Evolutionary conservation across 2,113 vertebrate species (phyloP), one percentile per base, ranked within the genome.

Genomic region (Silurus asotus): DNA sequence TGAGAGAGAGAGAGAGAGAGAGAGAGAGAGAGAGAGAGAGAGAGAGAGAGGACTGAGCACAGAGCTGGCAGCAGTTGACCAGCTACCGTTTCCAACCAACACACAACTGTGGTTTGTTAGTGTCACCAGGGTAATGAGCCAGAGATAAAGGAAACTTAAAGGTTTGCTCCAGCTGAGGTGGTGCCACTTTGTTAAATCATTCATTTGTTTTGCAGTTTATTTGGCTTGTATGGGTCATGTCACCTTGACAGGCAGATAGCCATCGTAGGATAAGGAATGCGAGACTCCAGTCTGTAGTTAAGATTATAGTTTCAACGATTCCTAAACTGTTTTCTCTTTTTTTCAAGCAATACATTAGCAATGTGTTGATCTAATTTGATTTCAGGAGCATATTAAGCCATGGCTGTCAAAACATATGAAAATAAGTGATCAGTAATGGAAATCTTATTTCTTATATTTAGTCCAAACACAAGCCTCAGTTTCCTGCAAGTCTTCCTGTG

Each of bases 41-140:
- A 37, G 28, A 37, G 28, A 37, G 37, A 37, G 37, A 37, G 37
- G 58, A 83, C 75, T 83, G 19, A 84, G 84, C 65, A 81, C 17
- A 28, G 5, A 55, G 49, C 67, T 78, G 23, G 79, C 64, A 79
- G 67, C n/a, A 25, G 78, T 79, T 88, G 90, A 89, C 86, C 88
- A 81, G 87, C 78, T 81, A 87, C 83, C 6, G 89, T 90, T 86
- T 85, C 86, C 82, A 84, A 67, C 70, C 82, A 82, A 75, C 77
- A 84, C 84, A 86, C 55, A 75, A 45, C 59, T 72, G 83, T 48
- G 37, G 89, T 90, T 88, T 92, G 84, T 93, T 87, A 88, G 87
- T 87, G 84, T 91, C 84, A 88, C 84, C 69, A 84, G 88, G 85
- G 78, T 82, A 75, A 78, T 83, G 51, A 25, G 49, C 48, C 61